A percentile compares a stretch with the other conserved stretches of the same genome.
These are phyloP conservation scores for Silurus meridionalis DNA, from an alignment of 2,113 vertebrate genomes.

Conservation along the genomic window DNA sequence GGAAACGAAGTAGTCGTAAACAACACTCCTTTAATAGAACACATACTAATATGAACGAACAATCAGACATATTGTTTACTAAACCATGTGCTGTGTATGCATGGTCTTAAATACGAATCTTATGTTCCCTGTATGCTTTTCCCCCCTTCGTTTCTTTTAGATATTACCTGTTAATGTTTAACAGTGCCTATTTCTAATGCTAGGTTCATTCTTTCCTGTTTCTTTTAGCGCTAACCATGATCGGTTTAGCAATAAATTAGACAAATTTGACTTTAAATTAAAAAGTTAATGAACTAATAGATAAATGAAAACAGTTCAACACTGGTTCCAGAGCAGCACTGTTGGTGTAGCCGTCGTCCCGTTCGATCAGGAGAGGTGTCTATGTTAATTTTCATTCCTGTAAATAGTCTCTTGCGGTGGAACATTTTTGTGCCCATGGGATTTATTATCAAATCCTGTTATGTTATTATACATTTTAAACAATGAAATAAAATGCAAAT, in stretches of 20 bases:
- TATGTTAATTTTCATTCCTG: constrained; percentile 67
- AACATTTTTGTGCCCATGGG: constrained; percentile 80
- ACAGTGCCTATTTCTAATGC: constrained; percentile 59
- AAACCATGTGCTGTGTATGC: constrained; percentile 49
- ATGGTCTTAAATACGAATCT: constrained; percentile 39
- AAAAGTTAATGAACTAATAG: background rate
- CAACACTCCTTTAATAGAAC: constrained; percentile 20
- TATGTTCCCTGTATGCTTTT: constrained; percentile 4
- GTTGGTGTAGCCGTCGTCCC: constrained; percentile 58
- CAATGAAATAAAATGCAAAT: constrained; percentile 71
- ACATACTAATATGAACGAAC: constrained; percentile 34
- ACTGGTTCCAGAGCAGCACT: constrained; percentile 45
- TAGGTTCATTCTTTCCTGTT: constrained; percentile 19
- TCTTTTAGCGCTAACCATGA: background rate
- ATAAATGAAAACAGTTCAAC: background rate
- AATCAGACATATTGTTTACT: constrained; percentile 54
- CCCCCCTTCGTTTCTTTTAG: constrained; percentile 42
- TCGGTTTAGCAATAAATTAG: constrained; percentile 14
- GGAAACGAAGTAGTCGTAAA: constrained; percentile 22
- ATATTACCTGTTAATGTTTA: constrained; percentile 57
- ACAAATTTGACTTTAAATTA: background rate
- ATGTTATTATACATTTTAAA: constrained; percentile 80
- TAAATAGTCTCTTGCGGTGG: constrained; percentile 78
- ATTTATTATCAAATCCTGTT: constrained; percentile 85
- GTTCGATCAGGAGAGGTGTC: constrained; percentile 63